phyloP scores from a whole-genome alignment of 2,113 vertebrate species.

The Lipotes vexillifer region DNA sequence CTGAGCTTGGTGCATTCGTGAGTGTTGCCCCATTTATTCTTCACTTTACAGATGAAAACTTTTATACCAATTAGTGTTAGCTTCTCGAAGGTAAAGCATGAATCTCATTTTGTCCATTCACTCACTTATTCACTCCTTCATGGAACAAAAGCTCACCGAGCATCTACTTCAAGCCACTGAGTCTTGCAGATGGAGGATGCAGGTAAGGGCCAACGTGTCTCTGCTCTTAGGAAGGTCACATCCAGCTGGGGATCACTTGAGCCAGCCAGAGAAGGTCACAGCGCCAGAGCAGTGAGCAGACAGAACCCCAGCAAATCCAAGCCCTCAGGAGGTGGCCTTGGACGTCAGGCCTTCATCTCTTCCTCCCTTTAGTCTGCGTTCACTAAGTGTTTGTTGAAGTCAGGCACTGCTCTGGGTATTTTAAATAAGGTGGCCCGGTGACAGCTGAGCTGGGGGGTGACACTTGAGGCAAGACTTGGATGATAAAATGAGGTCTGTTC shows the following conservation, averaged over 20 bases:
- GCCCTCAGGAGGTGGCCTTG: not conserved
- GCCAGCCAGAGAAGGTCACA: fast-evolving
- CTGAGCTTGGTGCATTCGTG: fast-evolving
- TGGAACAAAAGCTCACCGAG: not conserved
- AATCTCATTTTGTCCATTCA: not conserved
- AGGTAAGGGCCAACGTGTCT: fast-evolving
- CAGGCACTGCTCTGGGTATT: not conserved
- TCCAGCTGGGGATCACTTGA: fast-evolving
- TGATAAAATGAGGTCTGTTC: not conserved
- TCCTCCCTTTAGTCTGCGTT: too few species aligned
- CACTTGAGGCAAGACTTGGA: not conserved
- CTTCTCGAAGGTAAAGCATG: not conserved
- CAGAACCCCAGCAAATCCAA: not conserved
- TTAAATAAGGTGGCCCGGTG: fast-evolving
- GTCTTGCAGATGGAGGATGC: not conserved
- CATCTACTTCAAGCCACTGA: not conserved
- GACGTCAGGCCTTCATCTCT: fast-evolving
- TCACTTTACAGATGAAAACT: not conserved
- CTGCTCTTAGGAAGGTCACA: fast-evolving
- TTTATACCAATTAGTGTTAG: too few species aligned
- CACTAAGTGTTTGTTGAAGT: not conserved
- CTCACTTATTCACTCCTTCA: not conserved
- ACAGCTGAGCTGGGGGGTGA: not conserved
- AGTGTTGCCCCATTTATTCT: fast-evolving
- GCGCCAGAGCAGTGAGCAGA: fast-evolving